Percentiles rank a stretch among this genome's conserved stretches.
These are phyloP conservation scores for Morone chrysops DNA, from an alignment of 2,113 vertebrate genomes.

Conservation along the genomic window DNA sequence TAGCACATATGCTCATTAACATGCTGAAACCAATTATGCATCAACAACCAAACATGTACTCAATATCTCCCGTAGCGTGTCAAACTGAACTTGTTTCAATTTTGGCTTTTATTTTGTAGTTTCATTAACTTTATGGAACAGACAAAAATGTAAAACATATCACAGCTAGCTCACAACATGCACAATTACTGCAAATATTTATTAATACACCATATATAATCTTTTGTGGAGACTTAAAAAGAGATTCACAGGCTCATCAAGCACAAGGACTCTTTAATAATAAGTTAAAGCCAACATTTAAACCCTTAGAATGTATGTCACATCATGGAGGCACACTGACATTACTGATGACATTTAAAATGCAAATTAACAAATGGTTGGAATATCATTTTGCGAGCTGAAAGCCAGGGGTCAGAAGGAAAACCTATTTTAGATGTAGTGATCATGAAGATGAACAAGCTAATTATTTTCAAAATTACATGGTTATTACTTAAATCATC, in stretches of 20 bases:
- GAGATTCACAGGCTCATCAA: neutral
- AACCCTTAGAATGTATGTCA: conserved; percentile 10
- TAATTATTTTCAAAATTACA: neutral
- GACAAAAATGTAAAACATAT: neutral
- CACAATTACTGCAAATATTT: neutral
- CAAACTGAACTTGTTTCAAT: neutral
- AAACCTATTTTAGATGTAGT: neutral
- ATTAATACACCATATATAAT: neutral
- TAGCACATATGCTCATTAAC: neutral
- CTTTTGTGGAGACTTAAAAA: too few relatives aligned
- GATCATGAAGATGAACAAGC: neutral
- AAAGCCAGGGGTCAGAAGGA: conserved; percentile 3
- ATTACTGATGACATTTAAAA: conserved; percentile 44
- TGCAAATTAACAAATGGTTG: conserved; percentile 15
- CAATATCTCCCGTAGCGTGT: neutral
- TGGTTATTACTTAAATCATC: neutral
- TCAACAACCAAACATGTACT: neutral
- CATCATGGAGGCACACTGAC: conserved; percentile 15
- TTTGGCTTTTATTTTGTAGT: neutral
- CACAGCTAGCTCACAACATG: neutral
- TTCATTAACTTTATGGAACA: neutral
- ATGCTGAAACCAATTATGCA: neutral
- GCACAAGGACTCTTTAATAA: neutral
- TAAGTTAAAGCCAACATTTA: neutral
- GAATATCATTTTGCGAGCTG: neutral